A percentile compares a stretch with the other conserved stretches of the same genome.
Evolutionary conservation across 2,113 vertebrate genomes (phyloP).

Genomic region (Hippocampus mohnikei): DNA sequence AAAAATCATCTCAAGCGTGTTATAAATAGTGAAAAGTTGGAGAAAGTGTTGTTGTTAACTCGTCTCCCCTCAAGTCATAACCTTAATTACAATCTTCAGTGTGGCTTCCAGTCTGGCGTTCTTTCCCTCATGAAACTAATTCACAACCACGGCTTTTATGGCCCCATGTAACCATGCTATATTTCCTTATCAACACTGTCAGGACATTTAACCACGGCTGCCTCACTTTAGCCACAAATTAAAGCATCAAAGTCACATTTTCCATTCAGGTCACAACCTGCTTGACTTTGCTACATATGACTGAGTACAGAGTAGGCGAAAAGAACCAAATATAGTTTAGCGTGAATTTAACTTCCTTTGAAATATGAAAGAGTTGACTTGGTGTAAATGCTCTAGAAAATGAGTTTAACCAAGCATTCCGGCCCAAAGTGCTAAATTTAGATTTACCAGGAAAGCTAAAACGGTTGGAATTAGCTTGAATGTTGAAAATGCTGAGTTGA

Average conservation of each 20-base stretch:
- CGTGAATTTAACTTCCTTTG: not conserved
- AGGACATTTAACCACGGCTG: conserved; percentile 20
- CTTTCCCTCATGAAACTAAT: conserved; percentile 8
- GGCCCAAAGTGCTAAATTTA: no score
- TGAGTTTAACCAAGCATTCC: not conserved
- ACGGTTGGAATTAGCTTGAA: no score
- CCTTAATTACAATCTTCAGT: conserved; percentile 31
- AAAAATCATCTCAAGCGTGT: not conserved
- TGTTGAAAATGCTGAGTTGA: no score
- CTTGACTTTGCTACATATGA: not conserved
- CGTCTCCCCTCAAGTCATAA: conserved; percentile 19
- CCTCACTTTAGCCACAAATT: conserved; percentile 54
- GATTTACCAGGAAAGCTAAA: no score
- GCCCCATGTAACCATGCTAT: not conserved
- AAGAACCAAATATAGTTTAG: not conserved
- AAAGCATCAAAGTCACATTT: conserved; percentile 53
- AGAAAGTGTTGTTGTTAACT: conserved; percentile 17
- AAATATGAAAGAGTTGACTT: not conserved
- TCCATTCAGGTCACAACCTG: conserved; percentile 29
- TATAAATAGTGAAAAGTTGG: conserved; percentile 22
- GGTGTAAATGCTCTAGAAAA: not conserved
- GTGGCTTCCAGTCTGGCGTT: conserved; percentile 14
- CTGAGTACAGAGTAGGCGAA: not conserved
- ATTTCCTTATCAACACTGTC: not conserved
- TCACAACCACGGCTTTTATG: not conserved